Evolutionary conservation across 2,888 invertebrate species (phyloP), one percentile per base, ranked within the genome.

Genomic region (Lasioglossum morio): DNA sequence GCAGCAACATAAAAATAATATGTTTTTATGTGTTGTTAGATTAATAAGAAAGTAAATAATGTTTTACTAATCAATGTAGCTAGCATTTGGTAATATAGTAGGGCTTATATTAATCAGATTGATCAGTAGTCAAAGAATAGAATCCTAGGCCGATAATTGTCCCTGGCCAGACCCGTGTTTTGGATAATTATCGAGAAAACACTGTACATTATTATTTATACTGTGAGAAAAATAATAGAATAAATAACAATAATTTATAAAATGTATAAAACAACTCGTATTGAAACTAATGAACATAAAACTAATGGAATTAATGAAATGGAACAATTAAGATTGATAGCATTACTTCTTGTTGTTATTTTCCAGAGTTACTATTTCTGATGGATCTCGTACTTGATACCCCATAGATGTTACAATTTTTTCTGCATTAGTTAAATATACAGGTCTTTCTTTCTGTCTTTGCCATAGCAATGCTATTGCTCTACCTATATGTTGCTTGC

Each of bases 381-480:
- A 93, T 0, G 97, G 96, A 94, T 97, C 96, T 90, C 96, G 95
- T 12, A 98, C 95, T 74, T 95, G 93, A 80, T 97, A 96, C n/a
- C 97, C 97, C 90, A 96, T 95, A 80, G 96, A 94, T 86, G 95
- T 94, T 69, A 98, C 94, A 80, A 95, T 93, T 48, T 96, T 94
- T 90, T 96, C 96, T 1, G 96, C 95, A 0, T 96, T 96, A 4
- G 96, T 96, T 77, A 97, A 96, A 8, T 95, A 87, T 0, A 97
- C 95, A 84, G 95, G 95, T 87, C 97, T 96, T 93, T 96, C 96
- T 0, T 97, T 97, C 95, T 97, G 97, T 4, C 96, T 91, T 87
- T 96, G 95, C 98, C 98, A 98, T 94, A 97, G 96, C 87, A 96
- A 96, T 94, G 97, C 97, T 89, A 97, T 97, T 96, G 97, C 96